Evolutionary conservation across 2,797 vertebrate species (phyloP).

Genomic region (Notoglanidium macrostoma): DNA sequence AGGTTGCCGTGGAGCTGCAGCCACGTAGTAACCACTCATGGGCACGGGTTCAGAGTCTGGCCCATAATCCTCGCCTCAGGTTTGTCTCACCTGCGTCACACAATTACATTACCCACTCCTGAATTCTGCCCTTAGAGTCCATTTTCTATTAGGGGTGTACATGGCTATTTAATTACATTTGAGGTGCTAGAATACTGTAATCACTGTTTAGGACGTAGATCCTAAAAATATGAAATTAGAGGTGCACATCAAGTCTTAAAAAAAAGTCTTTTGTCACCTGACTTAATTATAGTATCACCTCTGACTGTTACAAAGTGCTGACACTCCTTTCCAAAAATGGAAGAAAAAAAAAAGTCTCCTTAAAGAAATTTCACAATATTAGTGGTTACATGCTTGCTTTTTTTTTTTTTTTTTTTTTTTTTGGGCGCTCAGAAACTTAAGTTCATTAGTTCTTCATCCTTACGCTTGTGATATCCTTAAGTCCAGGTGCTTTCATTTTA

Average conservation of each 20-base stretch:
- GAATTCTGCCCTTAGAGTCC: neutral
- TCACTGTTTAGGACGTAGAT: neutral
- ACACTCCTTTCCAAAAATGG: too few species aligned
- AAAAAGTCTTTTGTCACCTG: neutral
- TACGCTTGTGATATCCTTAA: neutral
- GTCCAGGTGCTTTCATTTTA: too few species aligned
- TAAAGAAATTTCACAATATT: too few species aligned
- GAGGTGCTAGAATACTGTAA: neutral
- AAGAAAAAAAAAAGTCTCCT: too few species aligned
- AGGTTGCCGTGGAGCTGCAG: slow-evolving; percentile 92
- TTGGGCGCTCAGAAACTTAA: neutral
- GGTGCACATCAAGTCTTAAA: neutral
- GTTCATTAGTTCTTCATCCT: neutral
- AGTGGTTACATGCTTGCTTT: neutral
- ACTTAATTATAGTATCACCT: too few species aligned
- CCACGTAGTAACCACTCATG: slow-evolving; percentile 94
- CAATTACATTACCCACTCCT: neutral
- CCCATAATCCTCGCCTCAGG: slow-evolving; percentile 97
- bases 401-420: too few species aligned
- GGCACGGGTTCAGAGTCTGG: slow-evolving; percentile 95
- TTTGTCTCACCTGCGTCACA: slow-evolving; percentile 58
- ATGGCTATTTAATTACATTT: neutral
- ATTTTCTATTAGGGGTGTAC: neutral
- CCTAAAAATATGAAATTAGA: neutral
- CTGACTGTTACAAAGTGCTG: too few species aligned